phyloP scores from a whole-genome alignment of 53 echinoderm and acorn worm genomes.

The Patiria pectinifera region DNA sequence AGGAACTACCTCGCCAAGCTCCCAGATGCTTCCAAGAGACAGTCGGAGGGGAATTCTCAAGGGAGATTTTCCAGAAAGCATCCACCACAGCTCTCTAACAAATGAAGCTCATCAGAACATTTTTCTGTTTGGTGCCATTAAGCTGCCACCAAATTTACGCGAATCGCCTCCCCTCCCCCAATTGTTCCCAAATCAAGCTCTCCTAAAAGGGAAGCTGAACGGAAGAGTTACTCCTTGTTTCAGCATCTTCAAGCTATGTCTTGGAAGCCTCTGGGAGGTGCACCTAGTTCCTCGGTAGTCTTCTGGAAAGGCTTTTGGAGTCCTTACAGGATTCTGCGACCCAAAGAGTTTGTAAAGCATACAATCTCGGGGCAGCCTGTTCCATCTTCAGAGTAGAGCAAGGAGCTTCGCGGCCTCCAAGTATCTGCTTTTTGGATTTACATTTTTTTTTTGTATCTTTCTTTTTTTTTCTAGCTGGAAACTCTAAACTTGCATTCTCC shows the following conservation, averaged over 20 bases:
- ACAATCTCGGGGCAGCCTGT: background rate
- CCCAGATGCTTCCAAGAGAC: constrained; percentile 29
- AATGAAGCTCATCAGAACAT: too few relatives aligned
- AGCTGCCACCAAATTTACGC: too few relatives aligned
- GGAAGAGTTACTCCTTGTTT: background rate
- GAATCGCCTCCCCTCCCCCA: background rate
- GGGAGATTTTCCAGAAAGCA: background rate
- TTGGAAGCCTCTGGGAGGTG: constrained; percentile 39
- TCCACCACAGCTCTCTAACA: too few relatives aligned
- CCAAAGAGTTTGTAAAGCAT: constrained; percentile 8
- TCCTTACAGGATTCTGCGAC: constrained; percentile 25
- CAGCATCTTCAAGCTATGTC: background rate
- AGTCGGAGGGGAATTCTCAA: background rate
- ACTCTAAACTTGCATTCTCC: constrained; percentile 1
- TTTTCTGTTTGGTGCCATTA: too few relatives aligned
- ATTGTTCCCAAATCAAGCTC: background rate
- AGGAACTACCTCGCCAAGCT: constrained; percentile 10
- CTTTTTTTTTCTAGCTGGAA: background rate
- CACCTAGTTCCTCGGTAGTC: constrained; percentile 23
- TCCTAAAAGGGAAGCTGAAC: background rate
- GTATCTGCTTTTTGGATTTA: constrained; percentile 9
- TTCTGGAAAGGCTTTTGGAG: constrained; percentile 26
- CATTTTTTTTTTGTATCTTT: background rate
- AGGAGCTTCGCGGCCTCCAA: constrained; percentile 14
- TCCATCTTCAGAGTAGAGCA: constrained; percentile 14